Evolutionary conservation across 1,140 invertebrate genomes (phyloP).

Genomic region (Mya arenaria): DNA sequence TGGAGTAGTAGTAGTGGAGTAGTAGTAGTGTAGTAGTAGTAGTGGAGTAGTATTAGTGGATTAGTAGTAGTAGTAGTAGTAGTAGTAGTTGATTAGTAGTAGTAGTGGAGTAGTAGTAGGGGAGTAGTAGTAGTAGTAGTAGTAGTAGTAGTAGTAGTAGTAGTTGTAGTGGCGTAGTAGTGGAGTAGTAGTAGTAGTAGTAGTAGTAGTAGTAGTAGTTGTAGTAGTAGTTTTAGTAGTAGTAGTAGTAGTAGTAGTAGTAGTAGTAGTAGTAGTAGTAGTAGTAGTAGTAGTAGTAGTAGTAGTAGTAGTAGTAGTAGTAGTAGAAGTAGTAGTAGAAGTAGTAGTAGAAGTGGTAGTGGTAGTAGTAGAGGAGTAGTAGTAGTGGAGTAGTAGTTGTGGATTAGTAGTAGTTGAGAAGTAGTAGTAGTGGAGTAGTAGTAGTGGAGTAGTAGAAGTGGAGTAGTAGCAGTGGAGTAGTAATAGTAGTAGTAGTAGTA

Average conservation of each 20-base stretch:
- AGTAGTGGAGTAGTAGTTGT: constrained; percentile 3
- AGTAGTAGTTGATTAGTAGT: neutral
- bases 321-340: constrained; percentile 7
- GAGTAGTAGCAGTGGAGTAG: too few species aligned
- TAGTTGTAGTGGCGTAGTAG: neutral
- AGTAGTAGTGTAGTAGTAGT: constrained; percentile 5
- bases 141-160: constrained; percentile 4
- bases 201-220: constrained; percentile 4
- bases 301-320: constrained; percentile 11
- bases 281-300: constrained; percentile 15
- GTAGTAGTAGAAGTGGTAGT: neutral
- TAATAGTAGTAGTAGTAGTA: constrained; percentile 1
- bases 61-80: neutral
- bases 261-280: constrained; percentile 3
- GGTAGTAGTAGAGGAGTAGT: neutral
- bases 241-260: constrained; percentile 8
- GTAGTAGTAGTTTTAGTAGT: constrained; percentile 4
- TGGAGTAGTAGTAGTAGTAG: constrained; percentile 7
- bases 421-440: constrained; percentile 18
- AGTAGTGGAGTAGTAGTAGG: too few species aligned
- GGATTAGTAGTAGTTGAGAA: neutral
- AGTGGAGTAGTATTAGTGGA: neutral
- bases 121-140: constrained; percentile 5
- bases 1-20: constrained; percentile 5
- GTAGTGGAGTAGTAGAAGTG: constrained; percentile 3